These are phyloP conservation scores for Drosophila paranaensis DNA, from an alignment of 2,888 invertebrate genomes.

Conservation along the genomic window DNA sequence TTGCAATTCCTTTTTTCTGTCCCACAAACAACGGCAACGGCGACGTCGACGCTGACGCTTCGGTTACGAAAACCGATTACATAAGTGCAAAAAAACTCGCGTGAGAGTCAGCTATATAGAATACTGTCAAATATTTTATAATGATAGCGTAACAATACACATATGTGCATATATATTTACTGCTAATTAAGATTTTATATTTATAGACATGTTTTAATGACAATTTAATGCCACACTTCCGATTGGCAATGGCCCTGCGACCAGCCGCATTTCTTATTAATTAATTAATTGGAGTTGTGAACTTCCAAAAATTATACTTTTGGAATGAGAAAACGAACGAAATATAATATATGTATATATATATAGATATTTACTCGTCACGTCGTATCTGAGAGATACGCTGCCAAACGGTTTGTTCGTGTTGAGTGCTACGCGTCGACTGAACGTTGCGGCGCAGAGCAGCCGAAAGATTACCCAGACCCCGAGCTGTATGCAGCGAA, in stretches of 20 bases:
- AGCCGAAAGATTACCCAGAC: constrained; percentile 59
- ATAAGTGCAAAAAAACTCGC: constrained; percentile 68
- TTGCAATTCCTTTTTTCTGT: constrained; percentile 30
- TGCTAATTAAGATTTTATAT: constrained; percentile 33
- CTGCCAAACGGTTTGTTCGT: constrained; percentile 71
- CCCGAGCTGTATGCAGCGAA: constrained; percentile 30
- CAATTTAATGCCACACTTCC: constrained; percentile 9
- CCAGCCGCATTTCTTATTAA: background rate
- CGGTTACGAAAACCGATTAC: constrained; percentile 79
- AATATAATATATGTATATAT: constrained; percentile 22
- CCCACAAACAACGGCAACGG: constrained; percentile 43
- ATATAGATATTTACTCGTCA: constrained; percentile 53
- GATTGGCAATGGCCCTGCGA: background rate
- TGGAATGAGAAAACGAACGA: constrained; percentile 46
- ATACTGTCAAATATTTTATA: constrained; percentile 30
- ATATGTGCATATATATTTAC: background rate
- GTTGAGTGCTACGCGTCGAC: constrained; percentile 81
- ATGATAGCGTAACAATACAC: constrained; percentile 28
- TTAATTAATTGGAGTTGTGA: background rate
- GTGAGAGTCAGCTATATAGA: constrained; percentile 29
- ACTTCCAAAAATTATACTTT: constrained; percentile 1
- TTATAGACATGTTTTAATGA: background rate
- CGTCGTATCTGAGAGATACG: constrained; percentile 76
- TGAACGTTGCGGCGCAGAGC: constrained; percentile 54
- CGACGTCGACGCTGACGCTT: constrained; percentile 61